Evolutionary conservation across 92 coral and sea anemone species (phyloP), one percentile per base, ranked within the genome.

Genomic region (Plumapathes pennacea): DNA sequence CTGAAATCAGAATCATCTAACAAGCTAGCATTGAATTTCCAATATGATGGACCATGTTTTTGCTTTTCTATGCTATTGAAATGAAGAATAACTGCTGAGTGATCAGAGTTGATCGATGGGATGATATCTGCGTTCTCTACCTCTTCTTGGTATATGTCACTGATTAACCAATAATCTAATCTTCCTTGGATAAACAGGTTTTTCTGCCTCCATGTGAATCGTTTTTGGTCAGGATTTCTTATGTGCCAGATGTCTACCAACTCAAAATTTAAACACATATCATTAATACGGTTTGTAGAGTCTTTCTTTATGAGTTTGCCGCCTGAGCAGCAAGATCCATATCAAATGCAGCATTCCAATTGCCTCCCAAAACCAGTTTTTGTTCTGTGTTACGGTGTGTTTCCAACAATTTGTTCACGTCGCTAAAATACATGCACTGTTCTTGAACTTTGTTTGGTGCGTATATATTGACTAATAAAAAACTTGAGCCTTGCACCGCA

Each of bases 21-120:
- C 20, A 61, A 54, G 25, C 71, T 60, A 33, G 54, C 36, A 40
- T 61, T 72, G 13, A 71, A 42, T 67, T 67, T 67, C 75, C 65
- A 67, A 36, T 32, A 71, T 2, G 69, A 59, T 9, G 78, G 78
- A 27, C 78, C 69, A 25, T 46, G 18, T 50, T 46, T 44, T 6
- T 19, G 22, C 2, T 46, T 29, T 12, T 38, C 47, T 24, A 74
- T 63, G 33, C 32, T 52, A 14, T 64, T 74, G 18, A 74, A 34
- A 10, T 54, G 31, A 4, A 63, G 56, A 3, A 18, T 27, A 32
- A 64, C 24, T 24, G 73, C 74, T 40, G n/a, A n/a, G n/a, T n/a
- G n/a, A n/a, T n/a, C n/a, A n/a, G n/a, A n/a, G n/a, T n/a, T 47
- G 0, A 50, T 69, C 36, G 68, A 70, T 3, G 49, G 12, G 10